Evolutionary conservation across 1,140 invertebrate genomes (phyloP), one percentile per base, ranked within the genome.

Genomic region (Drosophila sp.): DNA sequence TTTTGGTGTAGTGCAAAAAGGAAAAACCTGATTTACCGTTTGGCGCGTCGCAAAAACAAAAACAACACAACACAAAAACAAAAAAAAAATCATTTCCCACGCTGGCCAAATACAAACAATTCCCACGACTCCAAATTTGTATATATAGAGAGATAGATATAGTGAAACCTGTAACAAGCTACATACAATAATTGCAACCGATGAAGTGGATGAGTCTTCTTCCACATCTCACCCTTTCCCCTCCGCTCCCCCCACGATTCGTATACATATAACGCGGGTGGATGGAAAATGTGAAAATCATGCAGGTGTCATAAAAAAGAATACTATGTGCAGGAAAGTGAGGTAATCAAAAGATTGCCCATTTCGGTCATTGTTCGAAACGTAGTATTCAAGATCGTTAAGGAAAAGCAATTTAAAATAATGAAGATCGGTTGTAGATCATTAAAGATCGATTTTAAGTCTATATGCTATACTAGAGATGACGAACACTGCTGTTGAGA

Each of bases 121-220:
- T 87, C 84, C 84, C 84, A 87, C 84, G 84, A 90, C 85, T 84
- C 84, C 84, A 87, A 87, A 87, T 87, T 87, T 87, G 83, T 87
- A 87, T 87, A 87, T 89, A 90, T 80, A 79, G 76, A 58, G 54
- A 60, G 78, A 70, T 57, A 80, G 66, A 66, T 69, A 76, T 75
- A 82, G 69, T 70, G 44, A 76, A 85, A 85, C 82, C 79, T 86
- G 82, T 87, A 87, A 87, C 83, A 76, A 89, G 79, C 80, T 41
- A 62, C 35, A 23, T 23, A 50, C 83, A 86, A 81, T 87, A 87
- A 86, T 87, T 87, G 82, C 82, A 76, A 74, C 55, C 54, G 71
- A 76, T 81, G 78, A 50, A 78, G 69, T 66, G 74, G n/a, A 61
- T 44, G 66, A 58, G 60, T 81, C 66, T 69, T 69, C 62, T 66